Base-by-base conservation (phyloP, 2,888 invertebrate species). In the Bruchidius siliquastri region DNA sequence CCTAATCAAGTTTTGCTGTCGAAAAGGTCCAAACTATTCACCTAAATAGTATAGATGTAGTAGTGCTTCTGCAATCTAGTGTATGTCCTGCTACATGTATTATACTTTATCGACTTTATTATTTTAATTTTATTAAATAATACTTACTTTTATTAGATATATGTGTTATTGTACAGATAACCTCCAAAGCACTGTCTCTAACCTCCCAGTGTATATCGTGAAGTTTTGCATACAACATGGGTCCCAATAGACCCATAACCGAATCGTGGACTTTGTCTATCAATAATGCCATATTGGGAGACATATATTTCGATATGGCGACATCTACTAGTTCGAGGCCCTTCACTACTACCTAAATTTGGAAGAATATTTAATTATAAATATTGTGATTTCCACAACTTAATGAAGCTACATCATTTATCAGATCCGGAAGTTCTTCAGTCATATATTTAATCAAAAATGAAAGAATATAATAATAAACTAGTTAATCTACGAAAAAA, bases 121-220 rank as follows among this genome's bases (percentile, higher is more conserved):
- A n/a, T n/a, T n/a, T n/a, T n/a, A n/a, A n/a, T n/a, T 71, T 22
- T 71, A 30, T 68, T 8, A 2, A 26, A 26, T 26, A 26, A 26
- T 26, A 77, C 76, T 88, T 88, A 94, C 94, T 94, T 76, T 90
- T 87, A 83, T 90, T 90, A 0, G 93, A 92, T 77, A 94, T 91
- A 68, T 88, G 88, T 0, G 92, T 91, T 81, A 94, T 91, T 0
- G 92, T 92, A 69, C 90, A 89, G 8, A 95, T 85, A 68, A 94
- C 86, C 84, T 95, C 94, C 26, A 95, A 82, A 0, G 93, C 91
- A 3, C 92, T 92, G 80, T 95, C 95, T 67, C 94, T 88, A 0
- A 95, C 90, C 84, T 95, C 94, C 95, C 95, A 95, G 71, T 91
- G 88, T 2, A 88, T 85, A 82, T 94, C 93, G 78, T 93, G 92